phyloP scores from a whole-genome alignment of 1,140 invertebrate genomes.

The Calliopsis andreniformis region DNA sequence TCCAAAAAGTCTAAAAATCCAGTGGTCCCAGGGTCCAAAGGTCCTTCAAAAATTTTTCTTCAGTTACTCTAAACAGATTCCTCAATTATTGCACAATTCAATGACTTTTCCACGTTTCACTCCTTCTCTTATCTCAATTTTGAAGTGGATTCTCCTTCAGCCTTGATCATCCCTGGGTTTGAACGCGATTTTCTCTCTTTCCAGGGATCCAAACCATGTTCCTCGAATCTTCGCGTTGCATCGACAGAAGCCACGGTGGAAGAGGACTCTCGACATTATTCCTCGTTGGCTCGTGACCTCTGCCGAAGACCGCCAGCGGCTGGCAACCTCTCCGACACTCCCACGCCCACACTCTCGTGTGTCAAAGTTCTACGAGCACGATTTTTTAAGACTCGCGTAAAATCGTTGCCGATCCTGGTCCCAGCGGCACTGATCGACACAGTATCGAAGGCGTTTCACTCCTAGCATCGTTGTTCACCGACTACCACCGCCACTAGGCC shows the following conservation, averaged over 20 bases:
- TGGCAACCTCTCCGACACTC: background rate
- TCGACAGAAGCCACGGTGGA: background rate
- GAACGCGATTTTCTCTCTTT: constrained; percentile 16
- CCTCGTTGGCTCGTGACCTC: background rate
- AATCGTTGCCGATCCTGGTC: background rate
- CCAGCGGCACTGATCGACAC: background rate
- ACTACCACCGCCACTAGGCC: too few species aligned
- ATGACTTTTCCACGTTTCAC: background rate
- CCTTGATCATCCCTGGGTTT: background rate
- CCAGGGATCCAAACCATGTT: background rate
- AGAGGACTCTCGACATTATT: background rate
- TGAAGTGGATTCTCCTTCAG: too few species aligned
- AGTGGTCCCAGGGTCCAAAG: too few species aligned
- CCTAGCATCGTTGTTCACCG: background rate
- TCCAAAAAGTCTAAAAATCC: too few species aligned
- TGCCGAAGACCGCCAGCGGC: background rate
- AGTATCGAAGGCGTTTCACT: background rate
- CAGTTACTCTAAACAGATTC: too few species aligned
- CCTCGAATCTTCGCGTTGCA: background rate
- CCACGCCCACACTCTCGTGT: too few species aligned
- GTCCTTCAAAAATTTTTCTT: too few species aligned
- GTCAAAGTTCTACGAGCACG: too few species aligned
- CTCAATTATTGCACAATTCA: too few species aligned
- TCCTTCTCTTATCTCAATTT: too few species aligned
- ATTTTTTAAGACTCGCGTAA: background rate